Evolutionary conservation across 2,113 vertebrate species (phyloP), one percentile per base, ranked within the genome.

Genomic region (Setophaga coronata): DNA sequence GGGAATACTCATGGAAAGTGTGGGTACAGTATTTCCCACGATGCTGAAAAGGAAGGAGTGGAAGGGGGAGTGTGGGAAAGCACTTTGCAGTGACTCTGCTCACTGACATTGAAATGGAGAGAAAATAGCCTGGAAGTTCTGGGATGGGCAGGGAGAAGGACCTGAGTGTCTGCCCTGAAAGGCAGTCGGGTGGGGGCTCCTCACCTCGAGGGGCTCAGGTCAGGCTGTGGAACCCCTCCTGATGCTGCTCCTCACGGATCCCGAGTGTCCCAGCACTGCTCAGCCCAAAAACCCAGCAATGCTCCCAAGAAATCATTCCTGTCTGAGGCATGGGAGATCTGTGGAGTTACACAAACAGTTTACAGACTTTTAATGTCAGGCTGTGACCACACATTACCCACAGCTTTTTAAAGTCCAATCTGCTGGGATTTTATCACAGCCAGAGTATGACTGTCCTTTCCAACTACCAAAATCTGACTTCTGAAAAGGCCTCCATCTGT

Each of bases 391-490:
- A 76, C 80, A 0, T 72, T 89, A 82, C 10, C 25, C 61, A 34
- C 1, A 3, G 73, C 36, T 72, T 84, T 93, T 72, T 54, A 1
- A 81, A 72, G 48, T 50, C 57, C 65, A 64, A 7, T 79, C 65
- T 76, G 57, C 65, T 57, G 40, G 65, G 70, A 85, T 91, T 89
- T 91, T 53, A 82, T 65, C 65, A 67, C 53, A 74, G 61, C 21
- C 76, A 1, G 51, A 25, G 18, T 66, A 67, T 89, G 56, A 31
- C 34, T 1, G 3, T 92, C 90, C 50, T 72, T 90, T 84, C 71
- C 82, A 91, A 67, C 57, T 45, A 89, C 87, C 40, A 60, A 95
- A 91, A 91, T 56, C 61, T 70, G 82, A 89, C 57, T 94, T 79
- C 69, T 69, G 62, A 94, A 84, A 87, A 69, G 65, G 53, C 26